These are phyloP conservation scores for Drepanosiphum platanoidis DNA, from an alignment of 2,888 invertebrate species.

Conservation along the genomic window DNA sequence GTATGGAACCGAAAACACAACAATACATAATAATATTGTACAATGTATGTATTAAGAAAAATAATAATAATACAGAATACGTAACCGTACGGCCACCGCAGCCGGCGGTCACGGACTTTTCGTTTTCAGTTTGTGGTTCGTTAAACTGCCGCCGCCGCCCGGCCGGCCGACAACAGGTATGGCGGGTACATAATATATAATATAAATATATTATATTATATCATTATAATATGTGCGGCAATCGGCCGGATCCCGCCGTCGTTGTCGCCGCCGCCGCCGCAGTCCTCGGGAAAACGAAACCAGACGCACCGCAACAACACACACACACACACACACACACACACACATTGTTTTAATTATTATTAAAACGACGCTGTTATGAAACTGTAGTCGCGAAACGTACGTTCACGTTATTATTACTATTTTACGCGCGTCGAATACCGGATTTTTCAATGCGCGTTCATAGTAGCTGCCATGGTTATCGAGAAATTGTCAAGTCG, in stretches of 20 bases:
- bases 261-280: not conserved
- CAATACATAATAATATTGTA: not conserved
- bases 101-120: slow-evolving; percentile 31
- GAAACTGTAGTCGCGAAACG: too few species aligned
- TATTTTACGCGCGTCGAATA: too few species aligned
- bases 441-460: too few species aligned
- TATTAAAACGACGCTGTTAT: slow-evolving; percentile 10
- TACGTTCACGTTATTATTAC: too few species aligned
- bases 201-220: too few species aligned
- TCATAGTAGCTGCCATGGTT: too few species aligned
- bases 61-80: not conserved
- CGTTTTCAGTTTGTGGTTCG: slow-evolving; percentile 41
- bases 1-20: not conserved
- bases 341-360: not conserved
- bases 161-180: not conserved
- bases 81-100: not conserved
- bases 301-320: slow-evolving; percentile 39
- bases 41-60: not conserved
- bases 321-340: too few species aligned
- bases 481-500: too few species aligned
- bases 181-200: too few species aligned
- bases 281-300: slow-evolving; percentile 35
- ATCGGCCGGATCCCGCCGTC: not conserved
- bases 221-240: too few species aligned
- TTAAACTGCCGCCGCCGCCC: not conserved